These are phyloP conservation scores for Cheiracanthium punctorium DNA, from an alignment of 2,888 invertebrate species.

Conservation along the genomic window DNA sequence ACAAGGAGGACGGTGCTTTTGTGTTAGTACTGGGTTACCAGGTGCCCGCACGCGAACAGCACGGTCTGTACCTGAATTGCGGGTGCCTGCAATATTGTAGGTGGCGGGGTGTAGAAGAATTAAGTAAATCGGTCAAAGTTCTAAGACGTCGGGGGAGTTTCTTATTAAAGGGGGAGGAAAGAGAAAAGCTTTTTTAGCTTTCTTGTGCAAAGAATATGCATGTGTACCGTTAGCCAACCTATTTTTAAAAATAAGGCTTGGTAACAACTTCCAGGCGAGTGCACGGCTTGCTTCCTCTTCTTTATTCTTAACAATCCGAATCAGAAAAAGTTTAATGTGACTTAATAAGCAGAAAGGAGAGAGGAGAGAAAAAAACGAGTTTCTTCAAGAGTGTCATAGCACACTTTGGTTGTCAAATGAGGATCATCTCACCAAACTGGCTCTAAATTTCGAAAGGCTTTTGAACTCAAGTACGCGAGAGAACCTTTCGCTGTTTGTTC, in stretches of 20 bases:
- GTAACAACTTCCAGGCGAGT: too few species aligned
- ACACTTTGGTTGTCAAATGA: too few species aligned
- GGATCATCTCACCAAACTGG: too few species aligned
- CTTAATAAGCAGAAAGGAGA: too few species aligned
- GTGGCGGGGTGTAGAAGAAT: background rate
- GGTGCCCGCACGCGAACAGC: constrained; percentile 15
- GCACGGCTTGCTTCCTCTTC: too few species aligned
- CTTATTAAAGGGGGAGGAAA: background rate
- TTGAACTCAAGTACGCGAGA: too few species aligned
- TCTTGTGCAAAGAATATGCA: background rate
- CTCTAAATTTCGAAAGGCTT: too few species aligned
- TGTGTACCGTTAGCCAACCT: background rate
- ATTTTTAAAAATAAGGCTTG: background rate
- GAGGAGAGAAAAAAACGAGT: too few species aligned
- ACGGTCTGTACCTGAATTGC: background rate
- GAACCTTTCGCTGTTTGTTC: too few species aligned
- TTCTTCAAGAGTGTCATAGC: too few species aligned
- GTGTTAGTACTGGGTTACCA: constrained; percentile 1
- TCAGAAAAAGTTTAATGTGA: too few species aligned
- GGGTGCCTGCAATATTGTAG: constrained; percentile 4
- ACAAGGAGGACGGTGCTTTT: background rate
- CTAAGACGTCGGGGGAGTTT: constrained; percentile 1
- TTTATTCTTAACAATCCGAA: too few species aligned
- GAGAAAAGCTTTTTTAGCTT: background rate
- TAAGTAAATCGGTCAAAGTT: constrained; percentile 2